Evolutionary conservation across 2,888 invertebrate genomes (phyloP).

Genomic region (Lasioglossum morio): DNA sequence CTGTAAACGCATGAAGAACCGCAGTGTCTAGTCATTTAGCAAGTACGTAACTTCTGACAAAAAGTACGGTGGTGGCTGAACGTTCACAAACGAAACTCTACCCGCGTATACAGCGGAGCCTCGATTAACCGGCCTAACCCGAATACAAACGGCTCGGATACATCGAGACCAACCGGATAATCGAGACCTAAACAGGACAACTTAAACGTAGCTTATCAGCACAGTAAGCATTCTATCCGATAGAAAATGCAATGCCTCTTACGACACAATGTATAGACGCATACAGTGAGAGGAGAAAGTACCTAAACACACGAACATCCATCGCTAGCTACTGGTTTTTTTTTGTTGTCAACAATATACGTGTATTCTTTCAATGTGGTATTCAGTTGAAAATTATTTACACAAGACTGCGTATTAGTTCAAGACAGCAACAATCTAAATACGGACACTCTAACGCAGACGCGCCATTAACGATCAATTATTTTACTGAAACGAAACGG

Average conservation of each 20-base stretch:
- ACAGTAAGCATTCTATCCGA: not conserved
- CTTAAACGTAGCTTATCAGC: not conserved
- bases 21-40: constrained; percentile 48
- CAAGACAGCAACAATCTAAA: not conserved
- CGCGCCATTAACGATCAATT: not conserved
- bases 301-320: constrained; percentile 8
- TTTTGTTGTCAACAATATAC: not conserved
- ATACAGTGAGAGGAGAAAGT: constrained; percentile 4
- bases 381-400: constrained; percentile 1
- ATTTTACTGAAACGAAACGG: not conserved
- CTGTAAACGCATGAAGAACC: too few species aligned
- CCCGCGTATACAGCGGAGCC: constrained; percentile 33
- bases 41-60: constrained; percentile 61
- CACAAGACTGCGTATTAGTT: not conserved
- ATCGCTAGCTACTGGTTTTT: not conserved
- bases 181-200: not conserved
- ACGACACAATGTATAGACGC: not conserved
- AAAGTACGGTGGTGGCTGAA: constrained; percentile 61
- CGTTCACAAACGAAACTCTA: constrained; percentile 50
- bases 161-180: constrained; percentile 2
- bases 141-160: not conserved
- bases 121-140: not conserved
- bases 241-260: not conserved
- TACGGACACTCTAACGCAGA: not conserved
- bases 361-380: not conserved